Conservation (phyloP, 2,797 vertebrate species). For the Karalla daura region DNA sequence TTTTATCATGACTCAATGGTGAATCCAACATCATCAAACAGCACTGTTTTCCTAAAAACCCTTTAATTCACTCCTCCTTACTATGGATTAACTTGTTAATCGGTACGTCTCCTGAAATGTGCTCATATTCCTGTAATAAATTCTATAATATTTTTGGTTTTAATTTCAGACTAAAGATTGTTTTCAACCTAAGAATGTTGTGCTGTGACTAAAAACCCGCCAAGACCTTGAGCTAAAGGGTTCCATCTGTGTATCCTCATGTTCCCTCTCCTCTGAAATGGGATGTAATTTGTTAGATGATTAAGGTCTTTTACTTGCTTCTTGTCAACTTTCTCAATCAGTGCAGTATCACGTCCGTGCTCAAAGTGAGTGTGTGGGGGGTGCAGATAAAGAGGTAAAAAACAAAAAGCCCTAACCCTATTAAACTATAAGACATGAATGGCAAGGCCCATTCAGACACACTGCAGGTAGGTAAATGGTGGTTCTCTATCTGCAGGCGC, state of each 20-base stretch:
- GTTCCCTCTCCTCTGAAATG: constrained; percentile 15
- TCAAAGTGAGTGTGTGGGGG: not conserved
- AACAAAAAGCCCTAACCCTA: not conserved
- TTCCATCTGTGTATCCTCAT: constrained; percentile 37
- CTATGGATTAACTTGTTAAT: not conserved
- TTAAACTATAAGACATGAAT: not conserved
- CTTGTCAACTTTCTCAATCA: constrained; percentile 21
- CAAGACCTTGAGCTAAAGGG: constrained; percentile 6
- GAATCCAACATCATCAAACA: constrained; percentile 16
- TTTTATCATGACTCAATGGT: not conserved
- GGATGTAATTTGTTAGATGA: constrained; percentile 11
- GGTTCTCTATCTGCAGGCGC: constrained; percentile 32
- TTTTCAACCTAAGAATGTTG: not conserved
- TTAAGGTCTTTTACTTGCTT: constrained; percentile 20
- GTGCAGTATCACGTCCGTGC: not conserved
- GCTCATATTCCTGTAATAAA: no score
- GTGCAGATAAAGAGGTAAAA: not conserved
- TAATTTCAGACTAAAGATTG: not conserved
- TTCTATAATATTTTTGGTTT: not conserved
- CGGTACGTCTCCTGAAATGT: no score
- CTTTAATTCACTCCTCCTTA: not conserved
- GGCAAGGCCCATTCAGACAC: not conserved
- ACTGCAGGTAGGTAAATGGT: constrained; percentile 10
- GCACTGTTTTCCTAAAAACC: not conserved
- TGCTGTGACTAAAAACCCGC: constrained; percentile 7